Evolutionary conservation across 2,797 vertebrate genomes (phyloP), one percentile per base, ranked within the genome.

Genomic region (Brachymystax lenok): DNA sequence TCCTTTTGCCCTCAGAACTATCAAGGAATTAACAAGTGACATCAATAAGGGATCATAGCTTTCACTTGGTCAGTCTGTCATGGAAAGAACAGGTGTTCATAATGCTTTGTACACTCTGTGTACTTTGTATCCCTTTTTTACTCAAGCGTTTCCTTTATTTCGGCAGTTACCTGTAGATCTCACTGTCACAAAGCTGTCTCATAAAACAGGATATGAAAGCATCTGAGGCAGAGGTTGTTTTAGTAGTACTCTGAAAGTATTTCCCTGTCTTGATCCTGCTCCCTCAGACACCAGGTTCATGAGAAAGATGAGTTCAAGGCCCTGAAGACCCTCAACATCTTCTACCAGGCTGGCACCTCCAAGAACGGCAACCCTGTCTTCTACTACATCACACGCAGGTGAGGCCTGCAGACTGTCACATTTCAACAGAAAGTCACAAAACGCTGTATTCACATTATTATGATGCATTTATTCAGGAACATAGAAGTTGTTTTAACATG

Each of bases 241-340:
- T 13, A 30, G 27, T 12, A 16, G 24, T 66, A 66, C 24, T 28
- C 63, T 66, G 13, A 66, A 28, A 66, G 63, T 28, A 27, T 56
- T 14, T 61, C 17, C 7, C 40, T 46, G 21, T 24, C n/a, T 52
- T 16, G 69, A 8, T 28, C 8, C 27, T 27, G 30, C 17, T 8
- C 7, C 35, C 33, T 52, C 50, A 99, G 98, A 89, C 98, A 99
- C 88, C 98, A 99, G 87, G 98, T 99, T 40, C 98, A 99, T 69
- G 98, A 99, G 85, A 99, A 99, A 79, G 98, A 99, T 81, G 98
- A 99, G 81, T 99, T 99, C 84, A 99, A 99, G 91, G 98, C 98
- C 46, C 93, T 99, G 87, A 99, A 99, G 93, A 99, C 98, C 0
- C 93, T 99, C 73, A 99, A 98, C 88, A 99, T 99, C 88, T 99